These are phyloP conservation scores for Stigmatopora argus DNA, from an alignment of 2,113 vertebrate species.

Conservation along the genomic window DNA sequence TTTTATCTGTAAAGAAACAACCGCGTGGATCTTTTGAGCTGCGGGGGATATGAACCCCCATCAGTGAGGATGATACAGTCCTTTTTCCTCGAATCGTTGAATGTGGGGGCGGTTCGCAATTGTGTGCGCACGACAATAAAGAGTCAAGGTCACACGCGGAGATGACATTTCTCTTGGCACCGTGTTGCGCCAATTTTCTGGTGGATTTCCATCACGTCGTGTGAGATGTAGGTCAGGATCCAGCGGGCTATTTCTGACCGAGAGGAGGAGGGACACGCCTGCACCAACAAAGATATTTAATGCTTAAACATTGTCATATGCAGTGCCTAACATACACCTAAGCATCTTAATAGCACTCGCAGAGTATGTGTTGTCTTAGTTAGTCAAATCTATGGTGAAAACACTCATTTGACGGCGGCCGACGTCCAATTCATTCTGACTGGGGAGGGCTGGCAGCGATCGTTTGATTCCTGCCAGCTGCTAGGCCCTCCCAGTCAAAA, in stretches of 20 bases:
- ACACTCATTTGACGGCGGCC: no score
- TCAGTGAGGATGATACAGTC: slow-evolving; percentile 3
- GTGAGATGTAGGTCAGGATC: slow-evolving; percentile 55
- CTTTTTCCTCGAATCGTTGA: slow-evolving; percentile 1
- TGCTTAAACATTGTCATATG: background rate
- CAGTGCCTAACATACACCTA: no score
- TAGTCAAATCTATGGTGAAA: no score
- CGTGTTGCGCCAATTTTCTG: slow-evolving; percentile 24
- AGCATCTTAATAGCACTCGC: no score
- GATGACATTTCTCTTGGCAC: slow-evolving; percentile 22
- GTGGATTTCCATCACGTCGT: slow-evolving; percentile 28
- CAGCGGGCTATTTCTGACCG: slow-evolving; percentile 39
- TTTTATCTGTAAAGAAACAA: background rate
- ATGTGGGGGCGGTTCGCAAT: background rate
- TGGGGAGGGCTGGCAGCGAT: no score
- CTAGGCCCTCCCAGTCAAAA: no score
- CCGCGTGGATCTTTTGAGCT: background rate
- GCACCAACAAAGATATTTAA: background rate
- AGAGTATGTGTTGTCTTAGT: no score
- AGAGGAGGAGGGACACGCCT: background rate
- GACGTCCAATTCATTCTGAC: no score
- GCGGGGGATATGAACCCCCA: background rate
- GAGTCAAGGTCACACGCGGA: slow-evolving; percentile 56
- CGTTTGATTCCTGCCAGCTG: no score
- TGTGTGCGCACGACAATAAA: slow-evolving; percentile 22